phyloP scores from a whole-genome alignment of 2,888 invertebrate genomes.

The Dioctria rufipes region DNA sequence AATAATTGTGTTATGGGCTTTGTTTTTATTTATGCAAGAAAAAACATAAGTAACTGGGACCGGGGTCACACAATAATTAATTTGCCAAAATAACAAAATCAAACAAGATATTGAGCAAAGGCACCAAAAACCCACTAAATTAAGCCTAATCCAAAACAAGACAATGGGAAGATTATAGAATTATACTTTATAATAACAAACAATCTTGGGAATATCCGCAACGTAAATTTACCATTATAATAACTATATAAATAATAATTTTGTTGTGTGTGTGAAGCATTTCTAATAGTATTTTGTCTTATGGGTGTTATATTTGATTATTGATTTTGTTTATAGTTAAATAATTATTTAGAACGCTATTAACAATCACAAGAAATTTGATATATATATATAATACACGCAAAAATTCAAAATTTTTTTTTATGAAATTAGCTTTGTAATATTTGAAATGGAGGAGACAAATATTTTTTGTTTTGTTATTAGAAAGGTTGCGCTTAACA shows the following conservation, averaged over 20 bases:
- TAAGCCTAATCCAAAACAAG: conserved; percentile 52
- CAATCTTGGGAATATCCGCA: not conserved
- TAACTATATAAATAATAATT: conserved; percentile 41
- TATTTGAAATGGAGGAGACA: conserved; percentile 38
- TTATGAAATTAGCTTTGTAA: conserved; percentile 31
- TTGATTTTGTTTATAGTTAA: conserved; percentile 48
- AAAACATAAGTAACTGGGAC: conserved; percentile 18
- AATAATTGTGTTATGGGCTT: conserved; percentile 39
- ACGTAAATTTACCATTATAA: not conserved
- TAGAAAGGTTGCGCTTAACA: conserved; percentile 35
- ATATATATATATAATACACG: conserved; percentile 23
- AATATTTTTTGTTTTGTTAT: conserved; percentile 3
- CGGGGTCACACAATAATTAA: conserved; percentile 21
- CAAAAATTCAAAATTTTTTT: conserved; percentile 29
- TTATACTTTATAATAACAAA: not conserved
- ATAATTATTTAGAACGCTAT: conserved; percentile 42
- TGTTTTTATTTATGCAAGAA: conserved; percentile 49
- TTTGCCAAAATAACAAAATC: conserved; percentile 41
- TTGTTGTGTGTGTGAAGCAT: conserved; percentile 54
- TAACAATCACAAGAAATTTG: conserved; percentile 41
- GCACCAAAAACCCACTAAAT: conserved; percentile 39
- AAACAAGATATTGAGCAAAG: conserved; percentile 2
- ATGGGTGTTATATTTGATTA: conserved; percentile 42
- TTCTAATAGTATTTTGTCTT: conserved; percentile 32
- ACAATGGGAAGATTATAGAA: conserved; percentile 35